Evolutionary conservation across 2,888 invertebrate genomes (phyloP).

Genomic region (Teleiodes luculella): DNA sequence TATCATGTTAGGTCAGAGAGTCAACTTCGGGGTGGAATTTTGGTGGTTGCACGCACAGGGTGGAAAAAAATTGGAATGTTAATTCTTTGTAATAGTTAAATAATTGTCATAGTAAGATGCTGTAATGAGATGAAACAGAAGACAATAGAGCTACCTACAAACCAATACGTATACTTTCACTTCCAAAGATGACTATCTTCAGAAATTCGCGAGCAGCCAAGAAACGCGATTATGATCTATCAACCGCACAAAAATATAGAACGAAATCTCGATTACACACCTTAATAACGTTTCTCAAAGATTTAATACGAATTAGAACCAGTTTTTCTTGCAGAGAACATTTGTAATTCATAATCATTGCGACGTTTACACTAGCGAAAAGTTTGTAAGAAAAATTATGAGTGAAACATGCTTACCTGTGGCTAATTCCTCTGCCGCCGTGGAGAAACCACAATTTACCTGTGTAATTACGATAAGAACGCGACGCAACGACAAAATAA

Average conservation of each 20-base stretch:
- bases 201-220: neutral
- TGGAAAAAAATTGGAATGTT: too few species aligned
- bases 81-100: too few species aligned
- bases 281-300: too few species aligned
- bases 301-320: too few species aligned
- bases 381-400: neutral
- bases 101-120: neutral
- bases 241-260: too few species aligned
- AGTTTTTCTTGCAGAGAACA: too few species aligned
- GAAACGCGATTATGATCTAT: too few species aligned
- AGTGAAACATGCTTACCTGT: neutral
- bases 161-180: constrained; percentile 4
- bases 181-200: neutral
- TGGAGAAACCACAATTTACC: constrained; percentile 48
- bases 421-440: constrained; percentile 39
- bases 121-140: neutral
- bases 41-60: too few species aligned
- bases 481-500: constrained; percentile 46
- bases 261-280: too few species aligned
- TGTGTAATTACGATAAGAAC: constrained; percentile 49
- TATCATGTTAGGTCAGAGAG: too few species aligned
- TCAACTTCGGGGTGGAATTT: too few species aligned
- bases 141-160: neutral
- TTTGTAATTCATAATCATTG: neutral
- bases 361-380: neutral